Conservation (phyloP, 2,888 invertebrate species). For the Heteropelma amictum region DNA sequence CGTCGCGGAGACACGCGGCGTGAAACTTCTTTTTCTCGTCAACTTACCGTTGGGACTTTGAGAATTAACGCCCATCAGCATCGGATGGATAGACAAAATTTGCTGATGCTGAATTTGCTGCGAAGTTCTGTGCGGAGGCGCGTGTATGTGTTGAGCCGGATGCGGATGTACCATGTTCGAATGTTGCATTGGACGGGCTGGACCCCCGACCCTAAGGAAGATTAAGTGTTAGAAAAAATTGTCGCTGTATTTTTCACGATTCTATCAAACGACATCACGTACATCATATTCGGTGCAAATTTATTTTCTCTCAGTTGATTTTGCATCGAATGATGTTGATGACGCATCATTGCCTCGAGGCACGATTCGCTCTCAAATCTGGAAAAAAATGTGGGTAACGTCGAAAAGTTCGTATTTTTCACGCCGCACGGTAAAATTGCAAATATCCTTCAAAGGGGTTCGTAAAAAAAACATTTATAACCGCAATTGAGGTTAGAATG, state of each 20-base stretch:
- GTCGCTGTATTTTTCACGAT: not conserved
- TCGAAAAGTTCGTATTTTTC: not conserved
- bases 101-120: slow-evolving; percentile 71
- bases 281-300: slow-evolving; percentile 53
- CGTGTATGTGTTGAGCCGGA: slow-evolving; percentile 68
- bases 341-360: slow-evolving; percentile 76
- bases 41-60: slow-evolving; percentile 72
- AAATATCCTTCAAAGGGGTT: too few species aligned
- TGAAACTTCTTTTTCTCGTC: not conserved
- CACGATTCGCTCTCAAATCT: not conserved
- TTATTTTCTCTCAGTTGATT: slow-evolving; percentile 82
- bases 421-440: too few species aligned
- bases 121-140: slow-evolving; percentile 69
- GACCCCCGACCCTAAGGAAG: slow-evolving; percentile 70
- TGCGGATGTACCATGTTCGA: slow-evolving; percentile 74
- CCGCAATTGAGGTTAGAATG: too few species aligned
- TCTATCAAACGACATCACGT: not conserved
- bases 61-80: slow-evolving; percentile 80
- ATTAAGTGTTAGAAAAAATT: not conserved
- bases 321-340: slow-evolving; percentile 84
- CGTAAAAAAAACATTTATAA: too few species aligned
- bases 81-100: slow-evolving; percentile 76
- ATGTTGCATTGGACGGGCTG: slow-evolving; percentile 77
- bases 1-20: not conserved
- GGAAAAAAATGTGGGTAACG: not conserved